Conservation (phyloP, 2,113 vertebrate species). For the Pteropus alecto region DNA sequence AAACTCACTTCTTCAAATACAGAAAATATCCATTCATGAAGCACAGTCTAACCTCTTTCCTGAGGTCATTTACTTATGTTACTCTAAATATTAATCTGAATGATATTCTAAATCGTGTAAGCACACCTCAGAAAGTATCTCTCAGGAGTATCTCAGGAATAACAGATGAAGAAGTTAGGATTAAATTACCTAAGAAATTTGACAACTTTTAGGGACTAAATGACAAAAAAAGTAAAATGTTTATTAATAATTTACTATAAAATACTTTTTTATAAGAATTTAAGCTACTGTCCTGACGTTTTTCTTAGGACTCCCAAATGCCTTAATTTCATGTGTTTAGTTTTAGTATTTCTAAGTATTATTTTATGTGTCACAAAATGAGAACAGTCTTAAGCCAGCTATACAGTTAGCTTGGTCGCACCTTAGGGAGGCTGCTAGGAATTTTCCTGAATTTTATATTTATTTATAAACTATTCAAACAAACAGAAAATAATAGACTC, state of each 20-base stretch:
- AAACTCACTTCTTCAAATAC: not conserved
- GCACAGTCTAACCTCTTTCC: not conserved
- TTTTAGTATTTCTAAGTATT: not conserved
- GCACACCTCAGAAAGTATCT: slow-evolving; percentile 30
- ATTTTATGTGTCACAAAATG: not conserved
- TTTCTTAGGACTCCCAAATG: not conserved
- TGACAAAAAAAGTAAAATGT: not conserved
- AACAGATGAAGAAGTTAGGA: slow-evolving; percentile 53
- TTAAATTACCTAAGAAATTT: slow-evolving; percentile 19
- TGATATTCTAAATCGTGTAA: slow-evolving; percentile 13
- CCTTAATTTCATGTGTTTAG: not conserved
- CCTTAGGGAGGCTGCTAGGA: not conserved
- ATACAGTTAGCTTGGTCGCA: not conserved
- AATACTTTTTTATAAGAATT: not conserved
- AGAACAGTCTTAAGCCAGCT: not conserved
- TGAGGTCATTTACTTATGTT: not conserved
- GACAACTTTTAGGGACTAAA: not conserved
- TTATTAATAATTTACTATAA: not conserved
- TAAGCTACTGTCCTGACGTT: not conserved
- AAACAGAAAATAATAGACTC: not conserved
- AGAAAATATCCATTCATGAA: not conserved
- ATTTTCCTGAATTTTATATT: not conserved
- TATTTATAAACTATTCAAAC: not conserved
- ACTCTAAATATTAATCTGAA: not conserved
- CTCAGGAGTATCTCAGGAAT: slow-evolving; percentile 54